Evolutionary conservation across 2,888 invertebrate species (phyloP), one percentile per base, ranked within the genome.

Genomic region (Drosophila kambysellisi): DNA sequence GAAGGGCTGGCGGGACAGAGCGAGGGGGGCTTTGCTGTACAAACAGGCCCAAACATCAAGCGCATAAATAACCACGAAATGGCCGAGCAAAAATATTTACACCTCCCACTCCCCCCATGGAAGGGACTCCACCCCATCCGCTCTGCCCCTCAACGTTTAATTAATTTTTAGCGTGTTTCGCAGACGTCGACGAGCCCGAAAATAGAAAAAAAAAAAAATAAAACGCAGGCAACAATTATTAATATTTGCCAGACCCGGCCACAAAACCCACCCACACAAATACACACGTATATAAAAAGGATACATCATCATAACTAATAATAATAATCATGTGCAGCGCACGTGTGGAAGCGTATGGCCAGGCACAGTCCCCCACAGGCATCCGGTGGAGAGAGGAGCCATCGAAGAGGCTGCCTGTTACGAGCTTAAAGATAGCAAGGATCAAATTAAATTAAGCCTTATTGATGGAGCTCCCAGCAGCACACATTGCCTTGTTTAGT

Each of bases 51-150:
- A 71, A 79, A 76, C 76, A 79, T 65, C 71, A 68, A 72, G 73
- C 91, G 86, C 88, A 90, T 87, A 87, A 87, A 87, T 90, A 87
- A 89, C 85, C 91, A 90, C 91, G 88, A 89, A 89, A 90, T 88
- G 88, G 88, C 91, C 91, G 70, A 82, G 81, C 81, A 80, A 74
- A 88, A 86, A 77, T 82, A 80, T 80, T 74, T 74, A 76, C 83
- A 70, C 81, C 68, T 62, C 62, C 68, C 63, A 29, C 12, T 4
- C 15, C 30, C 41, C n/a, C 4, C 29, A 11, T 15, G 7, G 20
- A 30, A 41, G 17, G 29, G 37, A 39, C 29, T n/a, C 29, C n/a
- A 15, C 8, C 25, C 66, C 76, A 70, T 62, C 81, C 71, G 8
- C 64, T 7, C 9, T 30, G 62, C 52, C 48, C 67, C 70, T 79